Percentiles rank a stretch among this genome's conserved stretches.
phyloP scores from a whole-genome alignment of 2,113 vertebrate genomes.

The Sphyrna mokarran region DNA sequence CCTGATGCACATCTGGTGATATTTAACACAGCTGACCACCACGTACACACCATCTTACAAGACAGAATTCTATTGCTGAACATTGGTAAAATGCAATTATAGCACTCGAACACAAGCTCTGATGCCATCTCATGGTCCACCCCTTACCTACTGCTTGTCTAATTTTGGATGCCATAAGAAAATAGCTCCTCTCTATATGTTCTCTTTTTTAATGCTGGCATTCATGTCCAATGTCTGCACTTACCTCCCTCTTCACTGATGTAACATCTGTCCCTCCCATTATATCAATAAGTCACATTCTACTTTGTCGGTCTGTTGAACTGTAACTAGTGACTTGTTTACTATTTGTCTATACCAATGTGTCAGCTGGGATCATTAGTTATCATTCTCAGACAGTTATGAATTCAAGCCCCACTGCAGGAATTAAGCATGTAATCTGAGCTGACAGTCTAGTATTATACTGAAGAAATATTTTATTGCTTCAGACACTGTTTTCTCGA shows the following conservation, averaged over 20 bases:
- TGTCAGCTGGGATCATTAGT: background rate
- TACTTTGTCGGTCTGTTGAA: background rate
- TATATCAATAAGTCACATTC: background rate
- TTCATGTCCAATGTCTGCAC: background rate
- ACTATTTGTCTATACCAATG: background rate
- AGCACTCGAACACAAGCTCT: background rate
- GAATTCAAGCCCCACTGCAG: background rate
- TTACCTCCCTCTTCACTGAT: background rate
- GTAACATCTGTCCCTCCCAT: background rate
- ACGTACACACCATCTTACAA: background rate
- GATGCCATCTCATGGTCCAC: background rate
- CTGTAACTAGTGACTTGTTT: background rate
- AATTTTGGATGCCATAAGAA: no score
- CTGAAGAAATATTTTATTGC: background rate
- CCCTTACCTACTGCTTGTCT: background rate
- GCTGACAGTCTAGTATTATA: background rate
- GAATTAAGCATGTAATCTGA: background rate
- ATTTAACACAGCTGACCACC: background rate
- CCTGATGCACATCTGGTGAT: background rate
- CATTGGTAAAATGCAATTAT: background rate
- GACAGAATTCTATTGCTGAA: background rate
- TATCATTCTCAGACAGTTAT: background rate
- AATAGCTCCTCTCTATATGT: background rate
- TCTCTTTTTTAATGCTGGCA: background rate
- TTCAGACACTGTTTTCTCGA: background rate